Base-by-base conservation (phyloP, 2,797 vertebrate genomes). In the Galagoides demidoff region DNA sequence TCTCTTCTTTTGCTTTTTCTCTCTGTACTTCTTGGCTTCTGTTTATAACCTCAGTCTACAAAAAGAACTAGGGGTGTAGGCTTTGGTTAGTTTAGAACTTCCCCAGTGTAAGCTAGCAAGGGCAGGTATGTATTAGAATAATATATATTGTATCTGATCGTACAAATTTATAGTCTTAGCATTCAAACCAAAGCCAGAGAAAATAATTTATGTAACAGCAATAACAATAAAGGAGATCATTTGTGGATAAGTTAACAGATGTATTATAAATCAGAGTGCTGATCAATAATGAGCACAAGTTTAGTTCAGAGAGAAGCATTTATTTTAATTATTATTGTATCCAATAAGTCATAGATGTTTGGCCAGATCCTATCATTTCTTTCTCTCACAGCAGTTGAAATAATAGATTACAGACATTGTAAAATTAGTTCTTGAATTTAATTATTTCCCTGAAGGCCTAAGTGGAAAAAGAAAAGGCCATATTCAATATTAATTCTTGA, bases 371-470 rank as follows among this genome's bases (percentile, higher is more conserved):
- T 82, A 71, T 91, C 27, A 76, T 49, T 6, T 45, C 49, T 63
- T 66, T 95, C 64, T 29, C 73, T 63, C 61, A 13, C 4, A 61
- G 31, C 16, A 83, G 78, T 63, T 85, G 79, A 91, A 94, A 81
- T 93, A 91, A 89, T 68, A 93, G 57, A 89, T 86, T 74, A 78
- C 16, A 39, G 71, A 13, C 43, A 81, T 45, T 88, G 29, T 86
- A 85, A 88, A 92, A 89, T 92, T 81, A 89, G 63, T 77, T 66
- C n/a, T 78, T 93, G 43, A 29, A 68, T 83, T 83, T 95, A 7
- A 68, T 93, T 88, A 94, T 27, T 79, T 8, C 81, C 83, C n/a
- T 39, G 16, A 79, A 89, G 83, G 17, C 4, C 6, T 92, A 95
- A 71, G 70, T 83, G n/a, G 45, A 90, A 92, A 85, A 68, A 81